Evolutionary conservation across 2,797 vertebrate species (phyloP).

Genomic region (Steatocranus sp.): DNA sequence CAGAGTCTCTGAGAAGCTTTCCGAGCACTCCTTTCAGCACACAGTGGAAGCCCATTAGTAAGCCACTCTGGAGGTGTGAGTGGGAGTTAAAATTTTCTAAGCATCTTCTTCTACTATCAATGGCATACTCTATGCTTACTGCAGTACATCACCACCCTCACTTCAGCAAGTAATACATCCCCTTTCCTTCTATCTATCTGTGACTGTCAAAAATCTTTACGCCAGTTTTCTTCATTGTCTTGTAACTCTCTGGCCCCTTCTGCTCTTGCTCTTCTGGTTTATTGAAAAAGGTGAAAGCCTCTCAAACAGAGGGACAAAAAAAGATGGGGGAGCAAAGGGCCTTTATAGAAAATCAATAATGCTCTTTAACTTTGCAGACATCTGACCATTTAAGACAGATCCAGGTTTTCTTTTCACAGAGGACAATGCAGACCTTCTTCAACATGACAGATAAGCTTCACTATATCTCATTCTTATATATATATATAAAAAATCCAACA

Average conservation of each 20-base stretch:
- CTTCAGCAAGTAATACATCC: neutral
- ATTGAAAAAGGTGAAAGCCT: constrained; percentile 10
- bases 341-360: constrained; percentile 58
- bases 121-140: constrained; percentile 17
- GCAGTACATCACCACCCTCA: neutral
- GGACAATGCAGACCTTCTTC: constrained; percentile 6
- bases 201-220: constrained; percentile 3
- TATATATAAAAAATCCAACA: neutral
- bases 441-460: constrained; percentile 13
- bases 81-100: constrained; percentile 55
- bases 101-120: constrained; percentile 17
- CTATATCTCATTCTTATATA: constrained; percentile 12
- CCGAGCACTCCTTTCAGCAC: constrained; percentile 33
- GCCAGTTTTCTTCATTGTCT: neutral
- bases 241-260: constrained; percentile 1
- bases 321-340: neutral
- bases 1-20: constrained; percentile 31
- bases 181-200: neutral
- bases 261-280: neutral
- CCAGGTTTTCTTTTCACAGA: neutral
- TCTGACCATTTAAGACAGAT: neutral
- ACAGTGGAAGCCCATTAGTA: constrained; percentile 55
- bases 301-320: neutral
- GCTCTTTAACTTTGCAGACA: constrained; percentile 34
- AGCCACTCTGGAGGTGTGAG: constrained; percentile 50